Percentiles rank a stretch among this genome's conserved stretches.
These are phyloP conservation scores for Agrotis segetum DNA, from an alignment of 2,888 invertebrate species.

Conservation along the genomic window DNA sequence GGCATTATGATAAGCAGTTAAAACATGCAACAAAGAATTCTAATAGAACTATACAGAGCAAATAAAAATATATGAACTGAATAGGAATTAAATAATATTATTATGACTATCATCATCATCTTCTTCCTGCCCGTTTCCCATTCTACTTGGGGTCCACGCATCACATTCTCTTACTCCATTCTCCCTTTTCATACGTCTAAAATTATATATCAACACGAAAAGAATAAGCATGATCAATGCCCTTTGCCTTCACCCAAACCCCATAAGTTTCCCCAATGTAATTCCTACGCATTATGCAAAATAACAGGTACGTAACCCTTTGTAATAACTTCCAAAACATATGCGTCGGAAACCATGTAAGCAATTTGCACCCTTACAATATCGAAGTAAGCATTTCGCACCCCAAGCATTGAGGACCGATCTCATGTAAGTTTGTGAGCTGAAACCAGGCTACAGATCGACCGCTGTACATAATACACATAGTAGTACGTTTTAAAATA, in stretches of 20 bases:
- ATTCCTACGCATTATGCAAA: conserved; percentile 42
- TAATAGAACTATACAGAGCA: no score
- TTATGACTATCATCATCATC: no score
- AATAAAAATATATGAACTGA: no score
- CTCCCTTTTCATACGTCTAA: neutral
- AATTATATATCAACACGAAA: conserved; percentile 1
- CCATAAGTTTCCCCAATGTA: conserved; percentile 12
- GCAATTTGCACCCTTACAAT: conserved; percentile 37
- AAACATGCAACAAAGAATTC: no score
- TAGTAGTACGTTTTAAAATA: neutral
- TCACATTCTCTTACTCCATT: no score
- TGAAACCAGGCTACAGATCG: neutral
- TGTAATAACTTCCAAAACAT: conserved; percentile 40
- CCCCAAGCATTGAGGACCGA: conserved; percentile 8
- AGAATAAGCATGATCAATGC: conserved; percentile 10
- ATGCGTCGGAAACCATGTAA: conserved; percentile 34
- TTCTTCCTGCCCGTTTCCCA: no score
- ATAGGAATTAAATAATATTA: no score
- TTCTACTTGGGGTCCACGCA: no score
- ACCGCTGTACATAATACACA: no score
- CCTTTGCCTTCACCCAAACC: conserved; percentile 1
- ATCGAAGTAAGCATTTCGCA: conserved; percentile 20
- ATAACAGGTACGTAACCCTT: conserved; percentile 39
- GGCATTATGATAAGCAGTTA: no score
- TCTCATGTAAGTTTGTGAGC: neutral